Base-by-base conservation (phyloP, 2,113 vertebrate species). In the Dolichallabes microphthalmus region DNA sequence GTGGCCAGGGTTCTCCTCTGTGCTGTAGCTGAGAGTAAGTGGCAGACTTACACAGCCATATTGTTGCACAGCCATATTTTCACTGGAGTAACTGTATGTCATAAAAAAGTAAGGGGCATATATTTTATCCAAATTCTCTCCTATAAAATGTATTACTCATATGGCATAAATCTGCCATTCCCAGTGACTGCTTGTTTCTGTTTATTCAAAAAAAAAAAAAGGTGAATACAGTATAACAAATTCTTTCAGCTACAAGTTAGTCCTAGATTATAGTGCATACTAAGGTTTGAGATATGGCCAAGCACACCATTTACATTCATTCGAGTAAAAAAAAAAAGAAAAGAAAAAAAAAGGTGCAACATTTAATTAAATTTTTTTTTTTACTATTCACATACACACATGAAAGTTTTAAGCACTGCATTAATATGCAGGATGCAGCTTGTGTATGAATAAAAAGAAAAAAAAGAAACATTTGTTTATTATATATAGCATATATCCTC, bases 401-500 rank as follows among this genome's bases (percentile, higher is more conserved):
- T 14, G 25, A 5, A 78, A 0, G 22, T 32, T 73, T 63, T 35
- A 22, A 60, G 76, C 55, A 35, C 27, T 25, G 1, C 20, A 64
- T 81, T 64, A 63, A 53, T 73, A 86, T 81, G 20, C 85, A 52
- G 68, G 39, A 32, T 39, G 22, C 55, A 74, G 81, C 69, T 75
- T 75, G 35, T 86, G 32, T 58, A 81, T 32, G 55, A 81, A 57
- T 81, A 2, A 84, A 84, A 84, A 78, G 60, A 50, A 74, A 60
- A 79, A 79, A 79, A 86, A 84, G 61, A 74, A 81, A 63, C 75
- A 87, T 89, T 87, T 87, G 86, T 89, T 89, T 87, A 85, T 80
- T 77, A 85, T 58, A 81, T 10, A 64, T 30, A 80, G 35, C 75
- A 80, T 84, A 74, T 87, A n/a, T n/a, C n/a, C 83, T 61, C 76